Percentiles rank a stretch among this genome's conserved stretches.
phyloP scores from a whole-genome alignment of 1,140 invertebrate species.

The Atta texana region DNA sequence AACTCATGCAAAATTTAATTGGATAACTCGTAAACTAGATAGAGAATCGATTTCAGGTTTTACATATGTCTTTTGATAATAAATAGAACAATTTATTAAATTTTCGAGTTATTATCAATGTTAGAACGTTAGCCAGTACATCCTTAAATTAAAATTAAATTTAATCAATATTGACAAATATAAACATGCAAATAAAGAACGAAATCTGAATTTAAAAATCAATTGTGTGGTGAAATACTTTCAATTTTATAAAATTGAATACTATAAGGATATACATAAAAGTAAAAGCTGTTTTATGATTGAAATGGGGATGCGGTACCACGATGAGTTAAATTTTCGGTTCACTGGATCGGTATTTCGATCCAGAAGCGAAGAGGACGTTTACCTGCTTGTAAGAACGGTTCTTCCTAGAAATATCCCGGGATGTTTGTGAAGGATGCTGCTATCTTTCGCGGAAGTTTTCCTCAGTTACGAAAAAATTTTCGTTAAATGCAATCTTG shows the following conservation, averaged over 20 bases:
- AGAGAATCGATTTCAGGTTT: no score
- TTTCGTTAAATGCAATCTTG: constrained; percentile 1
- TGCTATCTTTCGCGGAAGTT: constrained; percentile 13
- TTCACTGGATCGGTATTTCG: constrained; percentile 31
- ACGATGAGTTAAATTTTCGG: constrained; percentile 21
- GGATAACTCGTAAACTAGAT: no score
- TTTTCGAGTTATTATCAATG: no score
- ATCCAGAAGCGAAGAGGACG: not conserved
- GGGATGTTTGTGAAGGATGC: not conserved
- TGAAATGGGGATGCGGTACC: not conserved
- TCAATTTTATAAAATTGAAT: not conserved
- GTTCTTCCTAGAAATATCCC: constrained; percentile 46
- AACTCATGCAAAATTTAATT: no score
- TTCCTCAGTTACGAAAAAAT: constrained; percentile 4
- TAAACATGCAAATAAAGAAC: not conserved
- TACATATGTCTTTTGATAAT: no score
- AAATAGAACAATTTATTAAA: no score
- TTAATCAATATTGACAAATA: no score
- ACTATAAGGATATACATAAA: not conserved
- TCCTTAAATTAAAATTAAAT: no score
- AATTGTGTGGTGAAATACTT: not conserved
- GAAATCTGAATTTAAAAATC: not conserved
- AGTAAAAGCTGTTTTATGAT: not conserved
- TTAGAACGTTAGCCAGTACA: no score
- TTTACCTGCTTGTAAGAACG: constrained; percentile 37